Evolutionary conservation across 2,888 invertebrate genomes (phyloP).

Genomic region (Andrena marginata): DNA sequence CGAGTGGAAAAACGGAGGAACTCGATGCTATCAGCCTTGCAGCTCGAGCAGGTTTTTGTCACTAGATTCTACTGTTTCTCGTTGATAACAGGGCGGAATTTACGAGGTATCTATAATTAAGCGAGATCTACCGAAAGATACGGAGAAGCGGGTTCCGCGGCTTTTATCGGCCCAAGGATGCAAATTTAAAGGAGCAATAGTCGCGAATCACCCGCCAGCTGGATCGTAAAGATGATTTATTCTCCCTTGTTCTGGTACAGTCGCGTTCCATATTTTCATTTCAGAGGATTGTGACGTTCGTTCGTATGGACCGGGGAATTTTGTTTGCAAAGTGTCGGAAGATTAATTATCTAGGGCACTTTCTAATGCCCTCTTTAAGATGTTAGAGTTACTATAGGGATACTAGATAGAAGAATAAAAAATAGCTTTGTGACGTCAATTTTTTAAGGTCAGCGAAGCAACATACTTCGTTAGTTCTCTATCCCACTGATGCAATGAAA

Average conservation of each 20-base stretch:
- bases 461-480: no score
- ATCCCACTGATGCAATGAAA: no score
- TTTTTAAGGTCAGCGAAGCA: no score
- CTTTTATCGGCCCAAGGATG: slow-evolving; percentile 3
- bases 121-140: background rate
- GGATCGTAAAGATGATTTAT: background rate
- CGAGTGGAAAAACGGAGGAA: background rate
- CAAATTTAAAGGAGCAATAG: slow-evolving; percentile 5
- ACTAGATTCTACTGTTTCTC: background rate
- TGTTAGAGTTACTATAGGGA: no score
- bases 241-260: background rate
- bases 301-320: background rate
- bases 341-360: no score
- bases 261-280: background rate
- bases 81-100: slow-evolving; percentile 13
- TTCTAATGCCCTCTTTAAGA: no score
- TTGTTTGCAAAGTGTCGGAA: no score
- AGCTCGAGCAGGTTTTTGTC: slow-evolving; percentile 16
- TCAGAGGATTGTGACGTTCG: background rate
- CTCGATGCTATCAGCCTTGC: background rate
- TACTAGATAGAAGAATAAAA: no score
- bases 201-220: background rate
- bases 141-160: background rate
- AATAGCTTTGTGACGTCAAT: no score
- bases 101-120: slow-evolving; percentile 9